Conservation (phyloP, 2,113 vertebrate species). For the Stigmatopora argus region DNA sequence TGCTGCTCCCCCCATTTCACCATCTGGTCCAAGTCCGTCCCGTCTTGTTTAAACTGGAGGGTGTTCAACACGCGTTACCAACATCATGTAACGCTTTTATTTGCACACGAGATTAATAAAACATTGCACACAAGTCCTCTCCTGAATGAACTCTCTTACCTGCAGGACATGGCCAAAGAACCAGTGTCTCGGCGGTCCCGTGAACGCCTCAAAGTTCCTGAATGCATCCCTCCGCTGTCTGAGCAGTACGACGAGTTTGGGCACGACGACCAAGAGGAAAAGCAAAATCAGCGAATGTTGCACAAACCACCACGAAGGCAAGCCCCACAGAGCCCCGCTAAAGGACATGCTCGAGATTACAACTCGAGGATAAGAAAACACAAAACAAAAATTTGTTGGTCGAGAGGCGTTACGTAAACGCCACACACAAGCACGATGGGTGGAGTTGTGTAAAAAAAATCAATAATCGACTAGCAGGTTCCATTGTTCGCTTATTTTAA, state of each 20-base stretch:
- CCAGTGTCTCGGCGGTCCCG: constrained; percentile 40
- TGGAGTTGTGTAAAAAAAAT: not conserved
- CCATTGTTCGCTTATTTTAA: not conserved
- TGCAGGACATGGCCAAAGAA: constrained; percentile 36
- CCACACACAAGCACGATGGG: not conserved
- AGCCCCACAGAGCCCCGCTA: not conserved
- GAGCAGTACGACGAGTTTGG: not conserved
- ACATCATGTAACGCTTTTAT: not conserved
- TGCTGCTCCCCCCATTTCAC: constrained; percentile 63
- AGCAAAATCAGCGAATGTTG: constrained; percentile 12
- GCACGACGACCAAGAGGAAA: not conserved
- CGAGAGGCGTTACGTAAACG: not conserved
- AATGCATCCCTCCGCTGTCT: not conserved
- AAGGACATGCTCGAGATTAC: not conserved
- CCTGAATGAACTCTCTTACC: constrained; percentile 15
- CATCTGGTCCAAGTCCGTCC: constrained; percentile 58
- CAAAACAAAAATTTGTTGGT: not conserved
- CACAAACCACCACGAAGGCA: not conserved
- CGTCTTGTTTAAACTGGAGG: constrained; percentile 68
- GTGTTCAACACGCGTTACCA: not conserved
- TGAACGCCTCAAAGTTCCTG: not conserved
- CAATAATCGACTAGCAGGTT: not conserved
- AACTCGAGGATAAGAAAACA: not conserved
- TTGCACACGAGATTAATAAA: not conserved
- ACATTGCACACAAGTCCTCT: too few species aligned